phyloP scores from a whole-genome alignment of 2,888 invertebrate genomes.

The Sesia bembeciformis region DNA sequence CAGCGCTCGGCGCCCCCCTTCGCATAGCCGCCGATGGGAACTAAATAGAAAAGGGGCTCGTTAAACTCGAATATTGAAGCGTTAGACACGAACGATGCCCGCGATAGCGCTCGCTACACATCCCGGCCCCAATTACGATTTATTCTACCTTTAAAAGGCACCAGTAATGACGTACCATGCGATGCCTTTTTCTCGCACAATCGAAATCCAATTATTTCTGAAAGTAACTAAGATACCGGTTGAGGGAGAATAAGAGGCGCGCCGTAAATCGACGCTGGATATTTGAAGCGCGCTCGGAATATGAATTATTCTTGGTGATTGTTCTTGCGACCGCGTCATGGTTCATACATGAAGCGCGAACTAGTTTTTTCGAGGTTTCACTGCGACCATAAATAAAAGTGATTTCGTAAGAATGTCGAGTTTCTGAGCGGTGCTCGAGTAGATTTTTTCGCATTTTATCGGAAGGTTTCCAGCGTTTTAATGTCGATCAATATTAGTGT shows the following conservation, averaged over 20 bases:
- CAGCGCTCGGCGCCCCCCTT: constrained; percentile 44
- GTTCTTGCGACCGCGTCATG: constrained; percentile 68
- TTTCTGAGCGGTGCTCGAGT: constrained; percentile 24
- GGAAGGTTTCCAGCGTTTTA: neutral
- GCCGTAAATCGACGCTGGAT: constrained; percentile 60
- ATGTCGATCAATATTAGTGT: constrained; percentile 29
- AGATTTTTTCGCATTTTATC: too few relatives aligned
- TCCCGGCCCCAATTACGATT: constrained; percentile 56
- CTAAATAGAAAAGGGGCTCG: constrained; percentile 51
- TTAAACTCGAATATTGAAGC: constrained; percentile 47
- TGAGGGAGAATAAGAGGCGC: constrained; percentile 49
- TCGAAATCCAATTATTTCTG: constrained; percentile 72
- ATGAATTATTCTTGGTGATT: constrained; percentile 72
- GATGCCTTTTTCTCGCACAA: constrained; percentile 59
- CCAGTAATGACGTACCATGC: constrained; percentile 59
- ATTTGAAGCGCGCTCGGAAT: constrained; percentile 70
- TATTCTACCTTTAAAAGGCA: constrained; percentile 64
- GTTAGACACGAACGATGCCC: constrained; percentile 54
- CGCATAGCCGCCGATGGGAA: constrained; percentile 53
- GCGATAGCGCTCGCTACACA: constrained; percentile 47
- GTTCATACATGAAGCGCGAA: constrained; percentile 73
- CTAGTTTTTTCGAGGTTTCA: constrained; percentile 59
- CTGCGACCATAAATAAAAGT: constrained; percentile 46
- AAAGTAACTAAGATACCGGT: constrained; percentile 64
- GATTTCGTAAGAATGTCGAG: constrained; percentile 48